Conservation (phyloP, 2,113 vertebrate genomes). For the Penelope pileata region DNA sequence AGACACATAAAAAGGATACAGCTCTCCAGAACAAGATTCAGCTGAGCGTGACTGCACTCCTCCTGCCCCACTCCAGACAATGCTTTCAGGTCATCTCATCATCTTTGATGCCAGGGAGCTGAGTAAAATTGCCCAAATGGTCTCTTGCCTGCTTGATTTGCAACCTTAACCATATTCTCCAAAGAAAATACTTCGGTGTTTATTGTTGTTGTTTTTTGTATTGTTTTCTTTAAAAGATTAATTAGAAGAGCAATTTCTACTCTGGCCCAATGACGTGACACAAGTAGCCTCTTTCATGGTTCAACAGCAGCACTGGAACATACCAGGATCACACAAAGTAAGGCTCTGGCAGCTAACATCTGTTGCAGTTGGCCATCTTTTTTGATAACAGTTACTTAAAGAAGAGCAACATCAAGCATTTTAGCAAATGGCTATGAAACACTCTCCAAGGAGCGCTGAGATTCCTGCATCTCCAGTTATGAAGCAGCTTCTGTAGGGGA, state of each 20-base stretch:
- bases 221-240: neutral
- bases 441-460: neutral
- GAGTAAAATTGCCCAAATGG: neutral
- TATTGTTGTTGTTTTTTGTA: neutral
- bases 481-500: neutral
- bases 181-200: neutral
- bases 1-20: neutral
- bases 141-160: neutral
- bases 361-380: neutral
- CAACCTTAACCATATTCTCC: neutral
- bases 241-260: neutral
- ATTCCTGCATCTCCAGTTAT: neutral
- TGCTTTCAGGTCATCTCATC: neutral
- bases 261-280: neutral
- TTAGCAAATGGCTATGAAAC: neutral
- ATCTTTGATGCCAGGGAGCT: neutral
- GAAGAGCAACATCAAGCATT: rapidly evolving
- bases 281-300: neutral
- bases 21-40: neutral
- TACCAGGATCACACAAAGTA: rapidly evolving
- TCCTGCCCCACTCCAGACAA: neutral
- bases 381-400: neutral
- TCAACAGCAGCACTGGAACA: neutral
- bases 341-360: neutral
- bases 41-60: neutral